Evolutionary conservation across 2,888 invertebrate species (phyloP).

Genomic region (Hemistola chrysoprasaria): DNA sequence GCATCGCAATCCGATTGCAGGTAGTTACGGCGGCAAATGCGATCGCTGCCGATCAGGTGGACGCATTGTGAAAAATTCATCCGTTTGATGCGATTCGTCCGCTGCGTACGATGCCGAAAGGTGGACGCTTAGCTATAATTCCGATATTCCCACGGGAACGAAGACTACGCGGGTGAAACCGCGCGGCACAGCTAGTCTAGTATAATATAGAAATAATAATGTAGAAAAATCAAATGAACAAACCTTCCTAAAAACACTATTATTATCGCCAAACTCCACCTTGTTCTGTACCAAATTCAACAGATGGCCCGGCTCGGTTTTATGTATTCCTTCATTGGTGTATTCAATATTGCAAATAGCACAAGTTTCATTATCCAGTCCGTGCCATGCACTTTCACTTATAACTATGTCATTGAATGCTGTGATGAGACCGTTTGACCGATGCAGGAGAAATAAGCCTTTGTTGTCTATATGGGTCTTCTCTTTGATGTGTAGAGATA

Average conservation of each 20-base stretch:
- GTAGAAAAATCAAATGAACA: conserved; percentile 9
- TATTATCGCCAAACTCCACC: conserved; percentile 38
- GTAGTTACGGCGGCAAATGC: too few species aligned
- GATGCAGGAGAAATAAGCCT: conserved; percentile 30
- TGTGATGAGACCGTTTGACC: conserved; percentile 33
- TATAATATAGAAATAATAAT: too few species aligned
- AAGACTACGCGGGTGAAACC: too few species aligned
- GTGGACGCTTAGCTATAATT: too few species aligned
- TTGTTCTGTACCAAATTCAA: conserved; percentile 49
- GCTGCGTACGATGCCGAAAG: too few species aligned
- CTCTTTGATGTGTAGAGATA: conserved; percentile 48
- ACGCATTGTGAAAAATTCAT: too few species aligned
- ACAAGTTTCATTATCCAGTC: conserved; percentile 49
- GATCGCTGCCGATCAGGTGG: too few species aligned
- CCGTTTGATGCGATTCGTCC: too few species aligned
- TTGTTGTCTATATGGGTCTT: conserved; percentile 42
- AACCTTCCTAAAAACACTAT: conserved; percentile 48
- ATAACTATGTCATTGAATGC: conserved; percentile 46
- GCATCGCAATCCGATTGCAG: too few species aligned
- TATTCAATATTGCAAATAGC: conserved; percentile 53
- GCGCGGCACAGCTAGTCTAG: too few species aligned
- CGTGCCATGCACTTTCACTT: conserved; percentile 52
- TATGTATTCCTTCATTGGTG: conserved; percentile 44
- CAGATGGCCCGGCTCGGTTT: conserved; percentile 39
- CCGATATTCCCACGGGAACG: too few species aligned